phyloP scores from a whole-genome alignment of 2,888 invertebrate species.

The Ornithoptera alexandrae region DNA sequence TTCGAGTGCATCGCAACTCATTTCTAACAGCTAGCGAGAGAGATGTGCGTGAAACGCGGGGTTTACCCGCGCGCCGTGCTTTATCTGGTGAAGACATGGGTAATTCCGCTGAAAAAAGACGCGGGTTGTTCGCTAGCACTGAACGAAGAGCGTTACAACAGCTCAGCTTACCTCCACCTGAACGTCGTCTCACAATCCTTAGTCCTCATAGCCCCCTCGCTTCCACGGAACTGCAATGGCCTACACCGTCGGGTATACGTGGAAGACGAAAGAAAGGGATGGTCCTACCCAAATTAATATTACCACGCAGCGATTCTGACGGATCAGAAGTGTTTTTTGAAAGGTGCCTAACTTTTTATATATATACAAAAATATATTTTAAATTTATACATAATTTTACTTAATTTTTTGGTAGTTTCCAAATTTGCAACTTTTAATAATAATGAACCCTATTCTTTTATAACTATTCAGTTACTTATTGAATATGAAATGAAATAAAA shows the following conservation, averaged over 20 bases:
- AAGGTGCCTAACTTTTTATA: slow-evolving; percentile 62
- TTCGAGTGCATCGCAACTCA: slow-evolving; percentile 79
- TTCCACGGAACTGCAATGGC: slow-evolving; percentile 82
- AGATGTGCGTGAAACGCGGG: slow-evolving; percentile 83
- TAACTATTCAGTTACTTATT: background rate
- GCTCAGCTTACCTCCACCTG: slow-evolving; percentile 85
- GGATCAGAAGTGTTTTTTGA: slow-evolving; percentile 83
- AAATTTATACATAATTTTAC: background rate
- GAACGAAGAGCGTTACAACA: slow-evolving; percentile 83
- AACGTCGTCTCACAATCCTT: slow-evolving; percentile 85
- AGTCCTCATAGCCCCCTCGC: slow-evolving; percentile 90
- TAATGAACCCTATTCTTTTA: background rate
- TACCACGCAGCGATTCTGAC: slow-evolving; percentile 87
- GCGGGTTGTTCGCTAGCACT: slow-evolving; percentile 84
- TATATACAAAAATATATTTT: background rate
- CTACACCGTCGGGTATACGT: slow-evolving; percentile 79
- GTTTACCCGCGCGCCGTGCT: slow-evolving; percentile 82
- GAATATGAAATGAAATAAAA: no score
- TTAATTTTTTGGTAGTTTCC: no score
- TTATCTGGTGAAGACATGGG: slow-evolving; percentile 82
- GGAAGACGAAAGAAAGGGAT: slow-evolving; percentile 85
- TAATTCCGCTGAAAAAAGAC: slow-evolving; percentile 82
- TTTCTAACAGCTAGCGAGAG: slow-evolving; percentile 83
- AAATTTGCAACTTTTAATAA: background rate
- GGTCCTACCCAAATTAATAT: slow-evolving; percentile 86